Evolutionary conservation across 2,113 vertebrate genomes (phyloP), one percentile per base, ranked within the genome.

Genomic region (Myrmecophaga tridactyla): DNA sequence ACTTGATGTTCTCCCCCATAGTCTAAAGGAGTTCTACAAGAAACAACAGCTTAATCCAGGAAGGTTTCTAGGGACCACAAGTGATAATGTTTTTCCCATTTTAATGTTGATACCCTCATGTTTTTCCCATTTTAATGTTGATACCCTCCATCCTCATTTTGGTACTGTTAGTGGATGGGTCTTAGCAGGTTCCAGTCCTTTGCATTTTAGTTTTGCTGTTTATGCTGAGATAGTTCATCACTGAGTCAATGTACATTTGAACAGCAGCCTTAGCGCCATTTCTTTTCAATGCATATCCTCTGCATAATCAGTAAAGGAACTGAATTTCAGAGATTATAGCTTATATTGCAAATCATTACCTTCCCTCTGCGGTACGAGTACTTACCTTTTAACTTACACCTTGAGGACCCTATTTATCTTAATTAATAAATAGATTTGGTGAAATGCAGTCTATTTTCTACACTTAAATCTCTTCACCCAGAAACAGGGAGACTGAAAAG

Each of bases 361-460:
- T 83, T 46, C 18, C 6, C 29, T 83, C 39, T 67, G 60, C 12
- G 92, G 39, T 34, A 84, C 11, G 78, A 90, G 76, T 58, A 58
- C 63, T 82, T 82, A 67, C 48, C 41, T 94, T 81, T 93, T 93
- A 76, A 86, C 41, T 80, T 90, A 89, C 23, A 84, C 82, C 86
- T 29, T 20, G 34, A 90, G 27, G 72, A 62, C 14, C 70, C 48
- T 86, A 27, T 81, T 80, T 85, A 21, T n/a, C 15, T 81, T 53
- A 65, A 48, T 80, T 88, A 70, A 58, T 58, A 67, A 58, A 76
- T 34, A 90, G 20, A 67, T 34, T 89, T 80, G 21, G 25, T 73
- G 25, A 81, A 85, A 81, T 70, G 7, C 11, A 76, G 77, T 51
- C 31, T 27, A 23, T 67, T 86, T 90, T 41, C 34, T 14, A 58